These are phyloP conservation scores for Athalia cordata DNA, from an alignment of 2,888 invertebrate species.

Conservation along the genomic window DNA sequence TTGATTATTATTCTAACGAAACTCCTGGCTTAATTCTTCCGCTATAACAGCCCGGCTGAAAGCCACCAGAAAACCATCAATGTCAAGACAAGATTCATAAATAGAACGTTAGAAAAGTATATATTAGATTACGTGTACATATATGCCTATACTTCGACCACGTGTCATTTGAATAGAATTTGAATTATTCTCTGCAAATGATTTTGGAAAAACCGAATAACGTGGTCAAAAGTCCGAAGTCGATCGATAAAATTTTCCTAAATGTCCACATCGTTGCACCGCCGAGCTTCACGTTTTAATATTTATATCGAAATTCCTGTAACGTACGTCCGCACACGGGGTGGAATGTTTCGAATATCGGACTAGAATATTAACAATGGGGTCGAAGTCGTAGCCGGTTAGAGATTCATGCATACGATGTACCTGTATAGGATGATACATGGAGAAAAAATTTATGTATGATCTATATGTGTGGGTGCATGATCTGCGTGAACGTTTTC, in stretches of 20 bases:
- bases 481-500: background rate
- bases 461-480: no score
- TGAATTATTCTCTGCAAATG: background rate
- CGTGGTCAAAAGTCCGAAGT: background rate
- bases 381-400: constrained; percentile 2
- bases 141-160: background rate
- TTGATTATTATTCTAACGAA: background rate
- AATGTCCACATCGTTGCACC: background rate
- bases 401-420: background rate
- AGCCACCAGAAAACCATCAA: constrained; percentile 32
- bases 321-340: constrained; percentile 48
- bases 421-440: background rate
- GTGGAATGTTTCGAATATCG: constrained; percentile 57
- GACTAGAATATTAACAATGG: constrained; percentile 59
- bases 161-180: constrained; percentile 3
- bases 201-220: background rate
- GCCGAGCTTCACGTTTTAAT: background rate
- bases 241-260: background rate
- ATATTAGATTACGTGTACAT: background rate
- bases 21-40: constrained; percentile 10
- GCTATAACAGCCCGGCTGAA: background rate
- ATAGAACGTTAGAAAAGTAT: background rate
- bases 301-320: constrained; percentile 54
- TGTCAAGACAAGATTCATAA: background rate
- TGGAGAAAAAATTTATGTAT: no score